Percentiles rank a stretch among this genome's conserved stretches.
phyloP scores from a whole-genome alignment of 1,140 invertebrate species.

The Conus ventricosus region DNA sequence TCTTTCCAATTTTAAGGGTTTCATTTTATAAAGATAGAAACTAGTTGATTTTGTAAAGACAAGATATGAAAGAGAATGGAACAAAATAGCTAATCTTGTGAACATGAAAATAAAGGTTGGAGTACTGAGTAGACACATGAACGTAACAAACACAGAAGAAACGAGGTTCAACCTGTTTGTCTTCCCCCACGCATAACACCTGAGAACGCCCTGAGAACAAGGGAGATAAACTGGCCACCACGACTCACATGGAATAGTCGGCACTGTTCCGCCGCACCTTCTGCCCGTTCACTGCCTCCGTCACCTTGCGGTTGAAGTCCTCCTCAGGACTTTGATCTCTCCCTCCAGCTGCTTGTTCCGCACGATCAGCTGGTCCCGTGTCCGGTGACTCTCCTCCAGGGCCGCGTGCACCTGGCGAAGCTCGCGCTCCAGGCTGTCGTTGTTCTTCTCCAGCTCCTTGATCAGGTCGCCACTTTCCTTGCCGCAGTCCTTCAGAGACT shows the following conservation, averaged over 20 bases:
- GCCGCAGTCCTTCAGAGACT: constrained; percentile 52
- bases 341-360: constrained; percentile 64
- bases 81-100: too few species aligned
- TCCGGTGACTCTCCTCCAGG: constrained; percentile 63
- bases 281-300: constrained; percentile 59
- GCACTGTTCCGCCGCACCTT: constrained; percentile 35
- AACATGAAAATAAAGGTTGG: too few species aligned
- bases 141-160: too few species aligned
- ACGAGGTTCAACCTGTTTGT: background rate
- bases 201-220: background rate
- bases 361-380: constrained; percentile 55
- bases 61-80: too few species aligned
- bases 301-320: constrained; percentile 62
- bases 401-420: constrained; percentile 59
- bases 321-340: constrained; percentile 62
- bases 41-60: too few species aligned
- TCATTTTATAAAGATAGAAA: too few species aligned
- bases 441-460: constrained; percentile 58
- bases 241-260: constrained; percentile 41
- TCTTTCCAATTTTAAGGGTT: too few species aligned
- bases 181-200: background rate
- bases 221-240: background rate
- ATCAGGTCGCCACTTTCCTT: constrained; percentile 50
- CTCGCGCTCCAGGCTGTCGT: constrained; percentile 62
- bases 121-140: too few species aligned